Evolutionary conservation across 2,113 vertebrate species (phyloP).

Genomic region (Bostrychus sinensis): DNA sequence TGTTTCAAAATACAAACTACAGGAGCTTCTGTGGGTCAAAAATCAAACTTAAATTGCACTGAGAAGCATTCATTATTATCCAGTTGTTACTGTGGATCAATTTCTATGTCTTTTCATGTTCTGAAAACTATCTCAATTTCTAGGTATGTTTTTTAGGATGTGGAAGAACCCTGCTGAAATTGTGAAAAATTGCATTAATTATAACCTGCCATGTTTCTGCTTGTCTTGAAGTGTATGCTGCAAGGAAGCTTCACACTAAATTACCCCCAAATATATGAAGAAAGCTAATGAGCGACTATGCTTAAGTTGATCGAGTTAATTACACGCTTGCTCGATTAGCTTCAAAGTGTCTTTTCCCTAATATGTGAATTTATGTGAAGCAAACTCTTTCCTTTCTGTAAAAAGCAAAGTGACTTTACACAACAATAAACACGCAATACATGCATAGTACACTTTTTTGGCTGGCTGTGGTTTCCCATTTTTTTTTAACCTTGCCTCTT

Average conservation of each 20-base stretch:
- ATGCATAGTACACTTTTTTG: conserved; percentile 16
- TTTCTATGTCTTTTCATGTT: neutral
- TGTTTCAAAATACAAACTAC: too few species aligned
- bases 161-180: neutral
- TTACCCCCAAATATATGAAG: conserved; percentile 18
- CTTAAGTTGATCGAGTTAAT: conserved; percentile 29
- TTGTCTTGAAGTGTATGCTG: conserved; percentile 10
- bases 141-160: neutral
- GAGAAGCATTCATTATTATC: too few species aligned
- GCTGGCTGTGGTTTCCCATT: neutral
- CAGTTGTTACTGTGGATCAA: too few species aligned
- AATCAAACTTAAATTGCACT: too few species aligned
- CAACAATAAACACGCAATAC: conserved; percentile 42
- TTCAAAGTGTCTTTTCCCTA: conserved; percentile 7
- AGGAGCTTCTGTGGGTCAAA: too few species aligned
- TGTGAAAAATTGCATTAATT: neutral
- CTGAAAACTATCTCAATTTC: neutral
- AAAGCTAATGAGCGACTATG: conserved; percentile 30
- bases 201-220: neutral
- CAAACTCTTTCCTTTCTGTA: conserved; percentile 17
- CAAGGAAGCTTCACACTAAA: conserved; percentile 35
- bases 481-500: conserved; percentile 4
- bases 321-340: conserved; percentile 31
- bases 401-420: conserved; percentile 23
- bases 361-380: neutral